Evolutionary conservation across 2,888 invertebrate genomes (phyloP).

Genomic region (Limnephilus marmoratus): DNA sequence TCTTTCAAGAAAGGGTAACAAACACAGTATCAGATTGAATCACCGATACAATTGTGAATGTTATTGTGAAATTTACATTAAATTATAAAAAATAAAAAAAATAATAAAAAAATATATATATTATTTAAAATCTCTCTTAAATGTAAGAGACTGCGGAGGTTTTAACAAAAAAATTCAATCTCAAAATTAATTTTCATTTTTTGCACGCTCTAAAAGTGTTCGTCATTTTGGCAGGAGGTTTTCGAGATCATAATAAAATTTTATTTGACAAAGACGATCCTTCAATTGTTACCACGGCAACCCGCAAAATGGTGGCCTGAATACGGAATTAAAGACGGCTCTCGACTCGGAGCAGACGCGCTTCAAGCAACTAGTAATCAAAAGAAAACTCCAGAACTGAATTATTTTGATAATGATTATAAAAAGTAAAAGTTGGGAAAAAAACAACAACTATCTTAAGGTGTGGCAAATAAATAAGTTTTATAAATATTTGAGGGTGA

Average conservation of each 20-base stretch:
- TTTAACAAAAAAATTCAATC: too few relatives aligned
- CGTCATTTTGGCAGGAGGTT: background rate
- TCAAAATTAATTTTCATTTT: background rate
- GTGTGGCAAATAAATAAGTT: background rate
- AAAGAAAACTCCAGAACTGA: slow-evolving; percentile 10
- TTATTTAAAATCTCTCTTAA: too few relatives aligned
- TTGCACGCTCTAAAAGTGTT: background rate
- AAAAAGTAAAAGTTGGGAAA: background rate
- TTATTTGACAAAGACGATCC: slow-evolving; percentile 12
- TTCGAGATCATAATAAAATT: background rate
- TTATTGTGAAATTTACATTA: too few relatives aligned
- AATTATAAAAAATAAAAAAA: too few relatives aligned
- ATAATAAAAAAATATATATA: too few relatives aligned
- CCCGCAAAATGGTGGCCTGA: slow-evolving; percentile 8
- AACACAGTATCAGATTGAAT: too few relatives aligned
- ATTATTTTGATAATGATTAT: background rate
- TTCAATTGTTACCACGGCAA: slow-evolving; percentile 14
- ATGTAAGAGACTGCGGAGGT: too few relatives aligned
- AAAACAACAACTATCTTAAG: background rate
- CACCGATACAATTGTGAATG: too few relatives aligned
- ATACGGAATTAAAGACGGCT: slow-evolving; percentile 19
- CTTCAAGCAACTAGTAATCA: background rate
- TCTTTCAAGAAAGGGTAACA: too few relatives aligned
- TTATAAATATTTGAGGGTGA: background rate
- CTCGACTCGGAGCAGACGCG: background rate